Evolutionary conservation across 1,140 invertebrate genomes (phyloP).

Genomic region (Ostrea denselamellosa): DNA sequence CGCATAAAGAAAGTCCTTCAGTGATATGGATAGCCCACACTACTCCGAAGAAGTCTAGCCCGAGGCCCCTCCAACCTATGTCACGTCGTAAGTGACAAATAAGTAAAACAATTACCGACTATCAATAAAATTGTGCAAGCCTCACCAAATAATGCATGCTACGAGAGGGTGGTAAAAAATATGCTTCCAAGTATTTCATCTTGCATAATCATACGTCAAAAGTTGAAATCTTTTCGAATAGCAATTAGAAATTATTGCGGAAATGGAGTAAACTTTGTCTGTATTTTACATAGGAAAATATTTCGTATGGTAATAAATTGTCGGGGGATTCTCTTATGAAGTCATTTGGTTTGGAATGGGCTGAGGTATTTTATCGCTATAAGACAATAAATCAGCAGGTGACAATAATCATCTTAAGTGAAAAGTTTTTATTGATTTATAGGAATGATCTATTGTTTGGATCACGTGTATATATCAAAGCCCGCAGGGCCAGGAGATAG

Average conservation of each 20-base stretch:
- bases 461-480: background rate
- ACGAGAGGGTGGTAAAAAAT: background rate
- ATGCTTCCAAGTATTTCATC: background rate
- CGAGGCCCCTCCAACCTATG: background rate
- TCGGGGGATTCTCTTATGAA: background rate
- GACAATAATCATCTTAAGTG: background rate
- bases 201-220: background rate
- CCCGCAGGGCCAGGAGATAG: background rate
- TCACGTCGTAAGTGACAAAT: slow-evolving; percentile 22
- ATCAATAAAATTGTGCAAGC: slow-evolving; percentile 34
- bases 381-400: background rate
- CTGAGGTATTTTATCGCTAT: background rate
- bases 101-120: slow-evolving; percentile 32
- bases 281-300: background rate
- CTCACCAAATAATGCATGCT: slow-evolving; percentile 5
- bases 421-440: slow-evolving; percentile 26
- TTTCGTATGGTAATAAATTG: background rate
- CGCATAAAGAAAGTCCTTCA: slow-evolving; percentile 10
- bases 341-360: background rate
- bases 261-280: background rate
- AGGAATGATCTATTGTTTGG: background rate
- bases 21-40: slow-evolving; percentile 1
- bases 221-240: slow-evolving; percentile 1
- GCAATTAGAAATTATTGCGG: background rate
- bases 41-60: slow-evolving; percentile 4